Percentiles rank a stretch among this genome's conserved stretches.
Conservation (phyloP, 2,888 invertebrate genomes). For the Keiferia lycopersicella region DNA sequence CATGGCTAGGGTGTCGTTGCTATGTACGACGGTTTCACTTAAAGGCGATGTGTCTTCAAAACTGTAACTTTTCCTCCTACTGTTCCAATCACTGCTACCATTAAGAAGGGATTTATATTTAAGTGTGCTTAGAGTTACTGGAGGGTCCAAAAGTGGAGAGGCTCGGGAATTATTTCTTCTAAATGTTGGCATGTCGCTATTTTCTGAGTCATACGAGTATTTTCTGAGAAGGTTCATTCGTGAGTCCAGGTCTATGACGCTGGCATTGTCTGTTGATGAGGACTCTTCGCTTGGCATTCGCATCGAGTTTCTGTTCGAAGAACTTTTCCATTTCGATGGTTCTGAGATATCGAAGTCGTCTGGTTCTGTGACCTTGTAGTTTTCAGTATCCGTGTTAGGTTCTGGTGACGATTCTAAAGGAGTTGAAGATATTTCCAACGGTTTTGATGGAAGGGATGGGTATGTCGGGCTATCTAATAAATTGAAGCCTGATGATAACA, state of each 20-base stretch:
- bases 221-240: slow-evolving; percentile 59
- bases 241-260: slow-evolving; percentile 69
- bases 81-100: slow-evolving; percentile 83
- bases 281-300: slow-evolving; percentile 84
- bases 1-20: slow-evolving; percentile 78
- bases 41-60: slow-evolving; percentile 79
- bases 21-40: slow-evolving; percentile 56
- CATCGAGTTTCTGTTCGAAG: slow-evolving; percentile 83
- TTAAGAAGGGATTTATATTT: slow-evolving; percentile 72
- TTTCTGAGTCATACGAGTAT: slow-evolving; percentile 65
- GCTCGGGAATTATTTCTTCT: slow-evolving; percentile 52
- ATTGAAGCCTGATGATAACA: slow-evolving; percentile 71
- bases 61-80: slow-evolving; percentile 88
- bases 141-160: slow-evolving; percentile 66
- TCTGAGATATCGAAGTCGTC: slow-evolving; percentile 80
- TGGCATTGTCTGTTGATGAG: slow-evolving; percentile 72
- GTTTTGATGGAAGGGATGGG: slow-evolving; percentile 45
- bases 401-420: slow-evolving; percentile 64
- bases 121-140: slow-evolving; percentile 64
- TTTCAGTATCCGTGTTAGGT: slow-evolving; percentile 56
- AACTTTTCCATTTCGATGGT: slow-evolving; percentile 85
- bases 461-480: slow-evolving; percentile 60
- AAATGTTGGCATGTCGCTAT: slow-evolving; percentile 54
- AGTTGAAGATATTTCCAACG: slow-evolving; percentile 71
- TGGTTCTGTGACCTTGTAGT: slow-evolving; percentile 76